Evolutionary conservation across 2,797 vertebrate species (phyloP), one percentile per base, ranked within the genome.

Genomic region (Balearica regulorum): DNA sequence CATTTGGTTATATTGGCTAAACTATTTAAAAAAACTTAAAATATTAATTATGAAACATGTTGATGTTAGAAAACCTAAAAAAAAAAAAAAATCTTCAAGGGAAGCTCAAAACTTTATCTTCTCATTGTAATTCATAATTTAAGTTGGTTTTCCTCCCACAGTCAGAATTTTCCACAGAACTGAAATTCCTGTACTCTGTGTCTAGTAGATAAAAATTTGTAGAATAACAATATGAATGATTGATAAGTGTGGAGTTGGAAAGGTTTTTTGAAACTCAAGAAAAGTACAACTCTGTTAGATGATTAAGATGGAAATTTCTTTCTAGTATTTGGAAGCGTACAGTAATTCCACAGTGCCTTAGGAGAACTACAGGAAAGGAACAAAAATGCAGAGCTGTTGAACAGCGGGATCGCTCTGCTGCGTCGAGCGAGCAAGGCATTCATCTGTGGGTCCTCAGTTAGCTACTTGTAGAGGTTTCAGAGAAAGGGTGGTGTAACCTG

Each of bases 121-220:
- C 94, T 91, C 66, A 69, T 96, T 96, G 85, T 81, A 69, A 93
- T 95, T 89, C 76, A 88, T 94, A 93, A 94, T 94, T 96, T 73
- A 93, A 55, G 35, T 80, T 91, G 75, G 70, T 94, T 93, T 95
- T 83, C 80, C 20, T 94, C 41, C 44, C 62, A 62, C 43, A 57
- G 71, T 94, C 65, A 85, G 88, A 71, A 68, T 87, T 94, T 95
- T 69, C 54, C 46, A 54, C 49, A 81, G 82, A 71, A 85, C 18
- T 87, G 61, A 94, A 89, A 75, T 86, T 87, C 75, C 39, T 60
- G 28, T 72, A 9, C 35, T 70, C 62, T 64, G 10, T 81, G 62
- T 84, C 44, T 65, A 58, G 69, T 44, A 93, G 79, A 37, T 14
- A 91, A 53, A 89, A 79, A 92, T 77, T 44, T 82, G 68, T 89